Evolutionary conservation across 2,888 invertebrate genomes (phyloP).

Genomic region (Girardia tigrina): DNA sequence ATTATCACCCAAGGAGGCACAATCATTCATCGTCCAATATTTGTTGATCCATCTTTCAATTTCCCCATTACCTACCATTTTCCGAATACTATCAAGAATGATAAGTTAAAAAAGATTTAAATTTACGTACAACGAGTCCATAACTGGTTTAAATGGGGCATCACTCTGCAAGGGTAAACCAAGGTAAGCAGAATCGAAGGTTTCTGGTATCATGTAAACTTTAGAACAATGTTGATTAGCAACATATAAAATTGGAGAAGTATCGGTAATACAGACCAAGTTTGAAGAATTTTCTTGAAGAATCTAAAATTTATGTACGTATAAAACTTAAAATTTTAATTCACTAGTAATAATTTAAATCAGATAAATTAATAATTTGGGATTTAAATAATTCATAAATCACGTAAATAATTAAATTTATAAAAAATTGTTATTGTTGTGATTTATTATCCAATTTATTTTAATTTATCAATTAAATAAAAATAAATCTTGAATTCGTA

Average conservation of each 20-base stretch:
- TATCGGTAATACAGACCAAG: background rate
- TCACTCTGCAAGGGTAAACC: background rate
- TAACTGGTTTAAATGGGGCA: background rate
- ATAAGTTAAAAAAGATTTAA: too few species aligned
- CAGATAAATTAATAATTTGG: too few species aligned
- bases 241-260: constrained; percentile 12
- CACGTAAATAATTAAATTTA: too few species aligned
- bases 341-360: too few species aligned
- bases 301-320: too few species aligned
- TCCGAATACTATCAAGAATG: too few species aligned
- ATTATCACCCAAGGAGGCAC: background rate
- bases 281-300: background rate
- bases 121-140: background rate
- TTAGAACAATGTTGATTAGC: background rate
- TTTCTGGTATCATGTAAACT: background rate
- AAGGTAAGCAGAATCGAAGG: background rate
- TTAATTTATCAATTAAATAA: too few species aligned
- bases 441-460: too few species aligned
- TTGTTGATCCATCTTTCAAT: constrained; percentile 2
- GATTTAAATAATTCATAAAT: too few species aligned
- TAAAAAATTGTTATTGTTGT: too few species aligned
- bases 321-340: too few species aligned
- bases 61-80: background rate
- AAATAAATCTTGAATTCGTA: too few species aligned
- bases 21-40: background rate